Base-by-base conservation (phyloP, 2,113 vertebrate species). In the Zosterops japonicus region DNA sequence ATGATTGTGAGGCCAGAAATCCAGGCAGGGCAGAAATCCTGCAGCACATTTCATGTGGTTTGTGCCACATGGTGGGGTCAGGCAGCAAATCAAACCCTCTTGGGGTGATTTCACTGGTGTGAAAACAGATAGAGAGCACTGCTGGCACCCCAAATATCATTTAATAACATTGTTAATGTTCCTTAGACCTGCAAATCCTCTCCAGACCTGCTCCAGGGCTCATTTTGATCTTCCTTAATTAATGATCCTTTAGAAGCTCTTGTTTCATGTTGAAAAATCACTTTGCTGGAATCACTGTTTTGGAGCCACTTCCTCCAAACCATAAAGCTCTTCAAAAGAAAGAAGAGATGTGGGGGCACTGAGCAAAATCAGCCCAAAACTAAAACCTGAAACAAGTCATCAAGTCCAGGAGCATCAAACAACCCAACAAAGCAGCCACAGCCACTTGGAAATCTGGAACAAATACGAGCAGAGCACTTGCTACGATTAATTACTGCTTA, bases 151-250 rank as follows among this genome's bases (percentile, higher is more conserved):
- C 35, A 83, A 94, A 39, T 42, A 77, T 16, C 63, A 14, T 50
- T 83, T 85, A 90, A 72, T 67, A 95, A 78, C 87, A 39, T 53
- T 46, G 24, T 9, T 55, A 17, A 27, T 42, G 33, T 83, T 85
- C 89, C 50, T 35, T 9, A 91, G 74, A 89, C 91, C 86, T 91
- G 89, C 64, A 90, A 35, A 90, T 36, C 77, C 59, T 89, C 65
- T 47, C 57, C 18, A 93, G 55, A 55, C 53, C 78, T 44, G 82
- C 90, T 86, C 22, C 87, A 19, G 93, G 94, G 92, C 79, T 91
- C 75, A 25, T 93, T 95, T 83, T 87, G 70, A 90, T 94, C 65
- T 87, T 68, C 59, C 65, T 94, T 94, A 93, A 95, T 95, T 91
- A 95, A 74, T 1, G 19, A 87, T 83, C 67, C 75, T 60, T 95